Evolutionary conservation across 2,797 vertebrate species (phyloP).

Genomic region (Pangasius macronema): DNA sequence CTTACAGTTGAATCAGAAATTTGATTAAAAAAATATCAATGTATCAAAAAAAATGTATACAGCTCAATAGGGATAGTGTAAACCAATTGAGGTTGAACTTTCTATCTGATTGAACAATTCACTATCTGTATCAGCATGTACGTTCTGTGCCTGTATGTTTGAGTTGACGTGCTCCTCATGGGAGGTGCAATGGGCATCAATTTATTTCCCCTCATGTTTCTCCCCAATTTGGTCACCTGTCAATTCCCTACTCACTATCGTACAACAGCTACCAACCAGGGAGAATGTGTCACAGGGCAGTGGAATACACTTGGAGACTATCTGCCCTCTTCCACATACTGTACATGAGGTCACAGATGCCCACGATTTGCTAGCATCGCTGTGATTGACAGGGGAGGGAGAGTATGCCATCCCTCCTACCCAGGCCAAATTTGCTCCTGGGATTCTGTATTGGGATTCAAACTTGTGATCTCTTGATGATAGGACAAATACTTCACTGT

Average conservation of each 20-base stretch:
- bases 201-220: background rate
- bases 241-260: background rate
- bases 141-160: background rate
- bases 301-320: background rate
- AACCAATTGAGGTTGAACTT: background rate
- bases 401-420: background rate
- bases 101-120: background rate
- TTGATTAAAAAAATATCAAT: background rate
- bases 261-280: background rate
- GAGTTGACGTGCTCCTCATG: background rate
- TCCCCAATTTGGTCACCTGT: background rate
- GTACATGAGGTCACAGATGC: background rate
- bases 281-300: background rate
- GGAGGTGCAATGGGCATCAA: background rate
- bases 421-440: background rate
- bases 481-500: background rate
- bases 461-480: background rate
- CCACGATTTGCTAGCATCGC: background rate
- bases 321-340: background rate
- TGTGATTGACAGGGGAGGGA: background rate
- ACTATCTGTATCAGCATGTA: background rate
- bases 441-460: background rate
- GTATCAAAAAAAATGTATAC: background rate
- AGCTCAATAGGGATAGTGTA: background rate
- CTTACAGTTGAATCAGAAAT: background rate